phyloP scores from a whole-genome alignment of 2,113 vertebrate genomes.

The Rhadina sibilatrix region DNA sequence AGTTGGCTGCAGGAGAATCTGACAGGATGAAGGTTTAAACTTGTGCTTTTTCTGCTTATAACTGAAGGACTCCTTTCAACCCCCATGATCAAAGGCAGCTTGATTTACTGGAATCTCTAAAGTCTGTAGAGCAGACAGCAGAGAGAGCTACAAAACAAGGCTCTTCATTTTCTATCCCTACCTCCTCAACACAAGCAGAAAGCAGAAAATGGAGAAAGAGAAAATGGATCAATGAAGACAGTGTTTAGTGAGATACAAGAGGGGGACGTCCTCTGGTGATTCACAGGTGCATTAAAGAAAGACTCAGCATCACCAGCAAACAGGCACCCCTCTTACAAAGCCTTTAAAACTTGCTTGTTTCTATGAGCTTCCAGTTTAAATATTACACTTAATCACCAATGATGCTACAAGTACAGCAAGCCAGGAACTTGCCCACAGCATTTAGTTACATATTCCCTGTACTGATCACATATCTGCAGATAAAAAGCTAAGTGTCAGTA shows the following conservation, averaged over 20 bases:
- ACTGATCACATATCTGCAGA: constrained; percentile 52
- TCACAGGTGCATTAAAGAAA: not conserved
- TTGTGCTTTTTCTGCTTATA: not conserved
- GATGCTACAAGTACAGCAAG: constrained; percentile 58
- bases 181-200: not conserved
- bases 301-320: not conserved
- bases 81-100: not conserved
- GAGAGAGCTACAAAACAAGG: not conserved
- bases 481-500: constrained; percentile 57
- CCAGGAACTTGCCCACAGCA: constrained; percentile 32
- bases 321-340: constrained; percentile 30
- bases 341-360: constrained; percentile 36
- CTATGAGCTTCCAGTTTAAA: constrained; percentile 61
- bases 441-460: constrained; percentile 60
- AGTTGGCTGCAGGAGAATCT: not conserved
- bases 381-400: constrained; percentile 55
- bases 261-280: not conserved
- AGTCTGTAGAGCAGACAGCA: not conserved
- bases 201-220: not conserved
- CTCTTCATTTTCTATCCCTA: not conserved
- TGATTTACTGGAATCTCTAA: not conserved
- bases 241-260: not conserved
- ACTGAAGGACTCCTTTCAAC: not conserved
- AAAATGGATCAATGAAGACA: constrained; percentile 5
- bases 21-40: not conserved